These are phyloP conservation scores for Rhegmatorhina hoffmannsi DNA, from an alignment of 2,113 vertebrate species.

Conservation along the genomic window DNA sequence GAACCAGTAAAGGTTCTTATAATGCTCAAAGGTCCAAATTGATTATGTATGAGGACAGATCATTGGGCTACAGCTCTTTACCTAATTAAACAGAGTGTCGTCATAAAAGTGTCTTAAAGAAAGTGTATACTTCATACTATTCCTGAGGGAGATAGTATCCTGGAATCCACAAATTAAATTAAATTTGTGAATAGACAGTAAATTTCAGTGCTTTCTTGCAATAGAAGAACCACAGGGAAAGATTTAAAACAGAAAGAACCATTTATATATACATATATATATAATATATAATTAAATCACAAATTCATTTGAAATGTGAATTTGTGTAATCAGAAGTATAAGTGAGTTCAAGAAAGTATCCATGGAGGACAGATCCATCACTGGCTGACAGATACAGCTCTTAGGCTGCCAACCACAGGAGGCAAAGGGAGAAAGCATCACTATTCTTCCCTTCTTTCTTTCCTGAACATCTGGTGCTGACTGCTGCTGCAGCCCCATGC, in stretches of 20 bases:
- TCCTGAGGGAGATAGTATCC: background rate
- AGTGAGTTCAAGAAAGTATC: background rate
- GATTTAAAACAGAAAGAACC: background rate
- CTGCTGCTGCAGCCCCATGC: background rate
- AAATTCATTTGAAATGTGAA: background rate
- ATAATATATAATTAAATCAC: background rate
- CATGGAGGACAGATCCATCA: background rate
- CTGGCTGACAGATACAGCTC: background rate
- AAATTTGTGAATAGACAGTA: background rate
- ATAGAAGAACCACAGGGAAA: background rate
- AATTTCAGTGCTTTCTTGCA: background rate
- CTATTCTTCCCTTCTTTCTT: background rate
- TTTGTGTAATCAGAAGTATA: background rate
- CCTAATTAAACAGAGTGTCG: background rate
- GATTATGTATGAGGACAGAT: background rate
- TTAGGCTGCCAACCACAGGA: accelerated
- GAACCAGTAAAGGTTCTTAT: background rate
- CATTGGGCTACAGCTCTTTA: background rate
- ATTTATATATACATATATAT: background rate
- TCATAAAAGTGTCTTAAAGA: background rate
- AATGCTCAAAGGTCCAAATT: background rate
- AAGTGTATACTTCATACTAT: background rate
- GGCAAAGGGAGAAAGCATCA: background rate
- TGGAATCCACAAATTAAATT: background rate
- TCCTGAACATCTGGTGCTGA: background rate